Evolutionary conservation across 2,888 invertebrate genomes (phyloP), one percentile per base, ranked within the genome.

Genomic region (Phalera bucephala): DNA sequence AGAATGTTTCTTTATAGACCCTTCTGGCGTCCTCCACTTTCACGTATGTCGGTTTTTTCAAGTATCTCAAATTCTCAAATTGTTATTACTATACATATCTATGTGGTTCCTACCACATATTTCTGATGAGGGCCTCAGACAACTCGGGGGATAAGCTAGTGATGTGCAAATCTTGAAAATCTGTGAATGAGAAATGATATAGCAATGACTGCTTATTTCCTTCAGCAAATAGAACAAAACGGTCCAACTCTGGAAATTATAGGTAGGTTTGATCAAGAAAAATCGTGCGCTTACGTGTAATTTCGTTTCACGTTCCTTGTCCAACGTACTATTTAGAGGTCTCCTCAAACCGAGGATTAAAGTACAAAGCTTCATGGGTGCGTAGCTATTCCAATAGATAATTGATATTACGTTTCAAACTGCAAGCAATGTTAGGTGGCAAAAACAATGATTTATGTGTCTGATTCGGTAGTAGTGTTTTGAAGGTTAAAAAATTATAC

Each of bases 381-480:
- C 7, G 20, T 20, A 20, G 20, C 0, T 5, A 22, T 21, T 25
- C 12, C 3, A 25, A 8, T 25, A 7, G n/a, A n/a, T n/a, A n/a
- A n/a, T n/a, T 25, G 7, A 56, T 59, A 60, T 59, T 62, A 52
- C 46, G 51, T 54, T 57, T 54, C 37, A 61, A 63, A 64, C 46
- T 53, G 40, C 52, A 56, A 61, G 46, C 50, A 49, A 55, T 52
- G 53, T 57, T 27, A 27, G 47, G 39, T 40, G 17, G 43, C 45
- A 69, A 69, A 66, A 72, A 67, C 52, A 47, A 53, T 57, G 63
- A 71, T 66, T 64, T 55, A 67, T 68, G 38, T 52, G 59, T 55
- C 61, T 64, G 56, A 48, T 45, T 49, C 46, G 44, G 52, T 23
- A 51, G 39, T 62, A 44, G 51, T 61, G 63, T 51, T 58, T 53